phyloP scores from a whole-genome alignment of 2,797 vertebrate species.

The Hoplostethus mediterraneus region DNA sequence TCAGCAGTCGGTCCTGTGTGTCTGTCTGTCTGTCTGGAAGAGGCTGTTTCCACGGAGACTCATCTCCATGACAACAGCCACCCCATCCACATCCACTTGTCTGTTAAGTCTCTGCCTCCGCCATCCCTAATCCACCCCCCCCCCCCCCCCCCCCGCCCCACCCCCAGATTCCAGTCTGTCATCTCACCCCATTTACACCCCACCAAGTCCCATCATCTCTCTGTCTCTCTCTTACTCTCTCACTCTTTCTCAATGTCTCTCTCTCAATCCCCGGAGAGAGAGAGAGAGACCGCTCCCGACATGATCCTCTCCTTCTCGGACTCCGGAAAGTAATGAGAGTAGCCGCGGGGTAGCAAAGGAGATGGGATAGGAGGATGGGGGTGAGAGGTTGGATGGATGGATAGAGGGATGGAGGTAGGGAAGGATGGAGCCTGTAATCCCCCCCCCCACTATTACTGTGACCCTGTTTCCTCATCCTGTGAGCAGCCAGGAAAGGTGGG shows the following conservation, averaged over 20 bases:
- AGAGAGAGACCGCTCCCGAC: slow-evolving; percentile 49
- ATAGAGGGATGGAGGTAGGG: slow-evolving; percentile 40
- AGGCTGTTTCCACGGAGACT: slow-evolving; percentile 78
- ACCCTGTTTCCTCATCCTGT: slow-evolving; percentile 68
- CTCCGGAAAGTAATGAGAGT: slow-evolving; percentile 64
- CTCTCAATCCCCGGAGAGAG: slow-evolving; percentile 55
- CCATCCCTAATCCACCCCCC: slow-evolving; percentile 56
- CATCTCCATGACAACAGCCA: slow-evolving; percentile 79
- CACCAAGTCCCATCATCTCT: slow-evolving; percentile 68
- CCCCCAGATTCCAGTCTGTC: slow-evolving; percentile 65
- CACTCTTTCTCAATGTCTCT: slow-evolving; percentile 26
- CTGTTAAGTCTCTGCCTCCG: slow-evolving; percentile 68
- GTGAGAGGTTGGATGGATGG: slow-evolving; percentile 46
- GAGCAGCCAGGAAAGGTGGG: slow-evolving; percentile 58
- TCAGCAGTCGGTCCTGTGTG: slow-evolving; percentile 64
- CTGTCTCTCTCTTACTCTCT: slow-evolving; percentile 3
- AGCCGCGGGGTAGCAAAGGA: slow-evolving; percentile 35
- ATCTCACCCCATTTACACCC: slow-evolving; percentile 79
- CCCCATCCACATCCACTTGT: slow-evolving; percentile 66
- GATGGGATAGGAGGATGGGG: slow-evolving; percentile 43
- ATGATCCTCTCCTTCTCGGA: slow-evolving; percentile 51
- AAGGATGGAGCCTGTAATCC: slow-evolving; percentile 60
- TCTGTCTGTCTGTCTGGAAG: slow-evolving; percentile 59
- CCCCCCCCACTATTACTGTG: slow-evolving; percentile 53
- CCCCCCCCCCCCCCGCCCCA: slow-evolving; percentile 33